Evolutionary conservation across 2,888 invertebrate genomes (phyloP).

Genomic region (Morinoia aosen): DNA sequence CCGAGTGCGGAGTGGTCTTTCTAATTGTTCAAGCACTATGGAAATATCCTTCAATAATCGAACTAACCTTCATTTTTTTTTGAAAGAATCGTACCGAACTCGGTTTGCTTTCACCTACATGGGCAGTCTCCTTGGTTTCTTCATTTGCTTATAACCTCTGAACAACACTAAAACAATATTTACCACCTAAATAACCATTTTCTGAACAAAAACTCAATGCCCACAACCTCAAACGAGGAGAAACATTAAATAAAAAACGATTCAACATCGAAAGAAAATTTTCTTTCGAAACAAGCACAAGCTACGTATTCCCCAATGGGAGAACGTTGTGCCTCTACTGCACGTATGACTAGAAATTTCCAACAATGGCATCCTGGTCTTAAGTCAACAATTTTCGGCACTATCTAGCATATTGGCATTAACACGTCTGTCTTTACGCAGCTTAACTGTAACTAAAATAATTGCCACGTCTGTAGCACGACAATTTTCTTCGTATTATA

Average conservation of each 20-base stretch:
- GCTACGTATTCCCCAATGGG: background rate
- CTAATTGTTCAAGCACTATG: background rate
- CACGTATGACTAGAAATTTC: background rate
- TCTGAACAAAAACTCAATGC: background rate
- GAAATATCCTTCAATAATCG: background rate
- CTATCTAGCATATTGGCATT: conserved; percentile 1
- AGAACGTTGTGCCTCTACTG: background rate
- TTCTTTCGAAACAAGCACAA: background rate
- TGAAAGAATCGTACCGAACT: background rate
- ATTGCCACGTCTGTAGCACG: background rate
- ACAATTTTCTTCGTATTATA: background rate
- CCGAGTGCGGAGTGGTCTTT: background rate
- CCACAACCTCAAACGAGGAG: background rate
- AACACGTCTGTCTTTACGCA: background rate
- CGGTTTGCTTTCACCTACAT: background rate
- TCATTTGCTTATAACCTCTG: background rate
- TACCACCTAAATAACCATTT: background rate
- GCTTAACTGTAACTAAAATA: background rate
- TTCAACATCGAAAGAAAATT: background rate
- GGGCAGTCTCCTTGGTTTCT: too few relatives aligned
- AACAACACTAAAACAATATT: background rate
- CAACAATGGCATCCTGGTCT: conserved; percentile 3
- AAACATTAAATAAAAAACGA: background rate
- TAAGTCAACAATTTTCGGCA: background rate
- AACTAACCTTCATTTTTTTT: background rate